Conservation (phyloP, 2,797 vertebrate species). For the Crenichthys baileyi region DNA sequence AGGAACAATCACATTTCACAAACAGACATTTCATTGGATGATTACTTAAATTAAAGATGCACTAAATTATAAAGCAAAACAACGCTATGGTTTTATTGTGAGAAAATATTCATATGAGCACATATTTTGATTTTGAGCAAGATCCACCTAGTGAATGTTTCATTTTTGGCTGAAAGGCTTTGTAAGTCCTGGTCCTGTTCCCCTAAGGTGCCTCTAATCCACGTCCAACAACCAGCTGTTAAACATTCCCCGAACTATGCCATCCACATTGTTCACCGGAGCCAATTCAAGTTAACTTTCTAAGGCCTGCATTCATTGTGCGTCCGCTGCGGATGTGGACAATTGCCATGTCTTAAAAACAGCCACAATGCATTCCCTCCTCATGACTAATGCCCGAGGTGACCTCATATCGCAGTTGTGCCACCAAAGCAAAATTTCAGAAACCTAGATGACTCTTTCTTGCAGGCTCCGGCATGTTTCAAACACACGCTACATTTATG, state of each 20-base stretch:
- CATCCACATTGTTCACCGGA: constrained; percentile 78
- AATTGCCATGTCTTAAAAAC: constrained; percentile 84
- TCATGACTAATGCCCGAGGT: constrained; percentile 82
- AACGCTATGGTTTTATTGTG: constrained; percentile 8
- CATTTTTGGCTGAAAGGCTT: constrained; percentile 31
- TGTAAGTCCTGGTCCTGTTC: constrained; percentile 38
- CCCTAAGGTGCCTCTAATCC: constrained; percentile 81
- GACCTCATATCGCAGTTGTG: constrained; percentile 83
- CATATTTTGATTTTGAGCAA: constrained; percentile 14
- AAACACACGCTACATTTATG: constrained; percentile 37
- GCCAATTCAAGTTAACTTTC: constrained; percentile 84
- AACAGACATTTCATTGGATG: constrained; percentile 62
- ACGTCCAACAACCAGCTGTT: constrained; percentile 73
- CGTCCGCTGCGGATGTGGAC: constrained; percentile 72
- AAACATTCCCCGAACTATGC: constrained; percentile 75
- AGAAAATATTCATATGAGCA: not conserved
- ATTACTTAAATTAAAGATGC: constrained; percentile 72
- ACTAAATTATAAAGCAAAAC: constrained; percentile 65
- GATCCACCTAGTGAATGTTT: constrained; percentile 23
- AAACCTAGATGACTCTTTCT: constrained; percentile 75
- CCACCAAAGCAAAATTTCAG: constrained; percentile 84
- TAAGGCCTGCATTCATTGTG: constrained; percentile 83
- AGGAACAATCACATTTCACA: constrained; percentile 66
- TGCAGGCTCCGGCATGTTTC: constrained; percentile 74
- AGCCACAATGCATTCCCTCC: constrained; percentile 84